A percentile compares a stretch with the other conserved stretches of the same genome.
phyloP scores from a whole-genome alignment of 2,797 vertebrate species.

The Agapornis canus region DNA sequence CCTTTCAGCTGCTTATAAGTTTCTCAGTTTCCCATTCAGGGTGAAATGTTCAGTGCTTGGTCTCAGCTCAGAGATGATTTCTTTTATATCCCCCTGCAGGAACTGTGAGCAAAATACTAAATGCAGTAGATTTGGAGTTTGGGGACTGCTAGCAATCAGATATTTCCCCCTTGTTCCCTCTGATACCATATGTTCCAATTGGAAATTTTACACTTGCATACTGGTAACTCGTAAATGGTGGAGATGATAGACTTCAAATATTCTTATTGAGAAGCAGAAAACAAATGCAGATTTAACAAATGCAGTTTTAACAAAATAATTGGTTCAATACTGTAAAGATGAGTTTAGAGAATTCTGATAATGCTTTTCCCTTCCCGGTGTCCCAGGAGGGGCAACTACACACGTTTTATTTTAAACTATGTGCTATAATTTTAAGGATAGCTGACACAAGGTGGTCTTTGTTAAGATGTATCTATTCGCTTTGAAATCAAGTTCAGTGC shows the following conservation, averaged over 20 bases:
- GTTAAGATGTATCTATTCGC: conserved; percentile 52
- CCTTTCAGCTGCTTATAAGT: conserved; percentile 13
- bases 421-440: conserved; percentile 46
- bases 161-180: conserved; percentile 65
- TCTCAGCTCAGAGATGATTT: conserved; percentile 71
- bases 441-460: conserved; percentile 53
- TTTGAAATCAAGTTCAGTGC: conserved; percentile 37
- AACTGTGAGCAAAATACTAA: conserved; percentile 67
- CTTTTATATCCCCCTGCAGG: conserved; percentile 67
- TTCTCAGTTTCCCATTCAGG: conserved; percentile 49
- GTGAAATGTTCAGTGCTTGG: conserved; percentile 64
- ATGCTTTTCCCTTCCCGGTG: background rate
- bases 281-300: conserved; percentile 64
- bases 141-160: conserved; percentile 44
- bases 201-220: conserved; percentile 67
- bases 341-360: conserved; percentile 65
- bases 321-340: conserved; percentile 48
- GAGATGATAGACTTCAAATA: conserved; percentile 60
- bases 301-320: conserved; percentile 64
- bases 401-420: conserved; percentile 39
- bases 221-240: conserved; percentile 57
- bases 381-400: conserved; percentile 40
- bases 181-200: conserved; percentile 65
- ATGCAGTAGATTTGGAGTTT: conserved; percentile 49
- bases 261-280: conserved; percentile 60